Base-by-base conservation (phyloP, 2,113 vertebrate species). In the Platichthys stellatus region DNA sequence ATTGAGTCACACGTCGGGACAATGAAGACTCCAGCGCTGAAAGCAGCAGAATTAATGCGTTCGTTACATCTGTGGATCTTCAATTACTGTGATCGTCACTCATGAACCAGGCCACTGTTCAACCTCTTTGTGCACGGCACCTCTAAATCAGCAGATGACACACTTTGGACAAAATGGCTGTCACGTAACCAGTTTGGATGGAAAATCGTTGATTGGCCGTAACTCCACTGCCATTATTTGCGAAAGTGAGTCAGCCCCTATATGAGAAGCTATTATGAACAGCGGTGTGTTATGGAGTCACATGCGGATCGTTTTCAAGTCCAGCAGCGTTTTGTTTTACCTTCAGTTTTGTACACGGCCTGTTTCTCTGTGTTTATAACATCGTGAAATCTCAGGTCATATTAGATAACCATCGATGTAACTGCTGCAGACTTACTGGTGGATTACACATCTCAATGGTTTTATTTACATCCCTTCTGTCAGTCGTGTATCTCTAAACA, bases 41-140 rank as follows among this genome's bases (percentile, higher is more conserved):
- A 12, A 12, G 15, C 24, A 17, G 18, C 38, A 28, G 3, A 40
- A 43, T 15, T 9, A 31, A 71, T 4, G 11, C 17, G 5, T 47
- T 35, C 0, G 20, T 67, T 40, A 38, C 4, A 35, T 15, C 9
- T 64, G 20, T 1, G 2, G 0, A 21, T 5, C 9, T 18, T 12
- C 40, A 3, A 28, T 62, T 21, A 15, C 15, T 43, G 6, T 18
- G 7, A 24, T 11, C 51, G 26, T 24, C n/a, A 3, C 13, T 40
- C 5, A 11, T 53, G 51, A 76, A 72, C 4, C 62, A 54, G 68
- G 73, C 71, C 57, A 73, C 10, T 3, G 20, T 64, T 51, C 20
- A 45, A 56, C 3, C 18, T 54, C 18, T 63, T 69, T 76, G 31
- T 72, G 10, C 3, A 53, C 15, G 63, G 18, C 5, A 18, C 18